Evolutionary conservation across 1,140 invertebrate species (phyloP).

Genomic region (Drosophila micromelanica): DNA sequence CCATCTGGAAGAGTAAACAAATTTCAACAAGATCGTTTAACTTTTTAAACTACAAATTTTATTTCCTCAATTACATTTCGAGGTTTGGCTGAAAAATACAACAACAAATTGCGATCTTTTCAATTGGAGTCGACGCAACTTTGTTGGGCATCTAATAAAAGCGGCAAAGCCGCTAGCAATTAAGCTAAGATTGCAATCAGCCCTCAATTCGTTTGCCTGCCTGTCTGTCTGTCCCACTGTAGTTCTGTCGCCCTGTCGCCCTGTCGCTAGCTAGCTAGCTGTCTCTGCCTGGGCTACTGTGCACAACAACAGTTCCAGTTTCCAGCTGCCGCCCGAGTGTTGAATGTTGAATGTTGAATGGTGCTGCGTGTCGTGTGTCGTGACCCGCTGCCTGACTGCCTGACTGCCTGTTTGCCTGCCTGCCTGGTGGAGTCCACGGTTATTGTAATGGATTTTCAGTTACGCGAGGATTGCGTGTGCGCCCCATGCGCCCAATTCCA

Average conservation of each 20-base stretch:
- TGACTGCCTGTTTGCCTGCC: conserved; percentile 16
- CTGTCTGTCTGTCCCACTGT: neutral
- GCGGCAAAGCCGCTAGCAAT: conserved; percentile 19
- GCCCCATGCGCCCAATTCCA: conserved; percentile 14
- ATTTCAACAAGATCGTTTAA: too few species aligned
- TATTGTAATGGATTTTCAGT: conserved; percentile 68
- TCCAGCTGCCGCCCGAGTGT: neutral
- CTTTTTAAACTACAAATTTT: too few species aligned
- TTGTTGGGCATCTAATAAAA: conserved; percentile 39
- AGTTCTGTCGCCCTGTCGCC: conserved; percentile 8
- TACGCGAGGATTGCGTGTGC: conserved; percentile 71
- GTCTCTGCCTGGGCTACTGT: conserved; percentile 30
- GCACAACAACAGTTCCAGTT: neutral
- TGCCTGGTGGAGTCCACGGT: conserved; percentile 2
- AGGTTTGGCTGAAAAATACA: too few species aligned
- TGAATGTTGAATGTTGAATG: conserved; percentile 7
- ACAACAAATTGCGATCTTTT: too few species aligned
- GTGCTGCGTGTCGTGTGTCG: conserved; percentile 44
- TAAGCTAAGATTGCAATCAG: conserved; percentile 18
- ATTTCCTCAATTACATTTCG: too few species aligned
- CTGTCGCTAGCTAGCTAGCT: neutral
- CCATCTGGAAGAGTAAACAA: too few species aligned
- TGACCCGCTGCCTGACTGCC: too few species aligned
- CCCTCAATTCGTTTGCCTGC: neutral
- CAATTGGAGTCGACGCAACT: neutral